Evolutionary conservation across 2,113 vertebrate species (phyloP), one percentile per base, ranked within the genome.

Genomic region (Planiliza haematocheilus): DNA sequence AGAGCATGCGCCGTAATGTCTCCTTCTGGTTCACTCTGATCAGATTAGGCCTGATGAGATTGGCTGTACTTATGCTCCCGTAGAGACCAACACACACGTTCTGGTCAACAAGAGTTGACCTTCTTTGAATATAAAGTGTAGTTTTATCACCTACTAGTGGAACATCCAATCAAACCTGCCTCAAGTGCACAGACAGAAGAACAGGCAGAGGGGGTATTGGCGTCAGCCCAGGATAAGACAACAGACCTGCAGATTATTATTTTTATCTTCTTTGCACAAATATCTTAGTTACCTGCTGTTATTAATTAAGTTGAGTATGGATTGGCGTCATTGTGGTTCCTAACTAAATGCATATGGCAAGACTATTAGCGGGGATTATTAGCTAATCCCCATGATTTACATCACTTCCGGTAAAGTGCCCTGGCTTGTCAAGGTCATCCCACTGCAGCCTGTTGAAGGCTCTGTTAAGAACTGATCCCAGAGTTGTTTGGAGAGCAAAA

Each of bases 361-460:
- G 34, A 61, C 74, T 89, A 77, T 87, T 91, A 88, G 79, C 14
- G 3, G 12, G 52, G 91, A 91, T 92, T 92, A 91, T 4, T 30
- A 69, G 67, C 52, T 90, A 91, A 91, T 90, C 87, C 79, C 38
- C 21, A 36, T 61, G 49, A 36, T 14, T 89, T 81, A 83, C 85
- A 85, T 91, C 84, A 90, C 83, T 86, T 89, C 89, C 77, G 84
- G 21, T 39, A 12, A 51, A 53, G 80, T 30, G 75, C n/a, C 72
- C 79, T 77, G 60, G 17, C 42, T 51, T 11, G 10, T 70, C 82
- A 89, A 90, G 86, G 86, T 86, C 83, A 66, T 51, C 63, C 17
- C 8, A 45, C 10, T 46, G 46, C 30, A 77, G 39, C 21, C 64
- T 79, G 24, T 13, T 42, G 11, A 69, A 63, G 48, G 8, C 34